Percentiles rank a stretch among this genome's conserved stretches.
phyloP scores from a whole-genome alignment of 92 coral and sea anemone species.

The Actinostola sp. region DNA sequence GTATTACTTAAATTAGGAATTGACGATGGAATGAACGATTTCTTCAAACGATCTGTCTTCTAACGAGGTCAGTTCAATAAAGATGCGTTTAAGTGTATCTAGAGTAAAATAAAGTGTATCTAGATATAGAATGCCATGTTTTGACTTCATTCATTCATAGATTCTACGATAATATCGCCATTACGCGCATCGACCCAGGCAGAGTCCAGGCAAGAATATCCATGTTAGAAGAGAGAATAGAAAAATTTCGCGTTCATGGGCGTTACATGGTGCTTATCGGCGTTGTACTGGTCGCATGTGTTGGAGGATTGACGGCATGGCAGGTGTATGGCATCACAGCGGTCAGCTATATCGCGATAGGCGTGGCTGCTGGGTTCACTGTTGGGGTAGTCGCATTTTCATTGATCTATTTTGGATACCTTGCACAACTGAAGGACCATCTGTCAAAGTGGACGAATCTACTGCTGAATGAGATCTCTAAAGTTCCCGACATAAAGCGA shows the following conservation, averaged over 20 bases:
- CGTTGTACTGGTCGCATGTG: neutral
- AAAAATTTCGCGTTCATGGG: neutral
- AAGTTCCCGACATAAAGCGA: neutral
- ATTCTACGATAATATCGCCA: neutral
- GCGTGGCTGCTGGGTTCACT: neutral
- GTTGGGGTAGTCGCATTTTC: neutral
- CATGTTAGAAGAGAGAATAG: neutral
- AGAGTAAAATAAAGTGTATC: too few relatives aligned
- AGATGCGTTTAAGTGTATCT: too few relatives aligned
- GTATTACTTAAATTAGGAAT: too few relatives aligned
- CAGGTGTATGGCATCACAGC: neutral
- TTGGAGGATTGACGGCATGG: constrained; percentile 5
- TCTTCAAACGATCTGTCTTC: too few relatives aligned
- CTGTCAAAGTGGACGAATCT: too few relatives aligned
- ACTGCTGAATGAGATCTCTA: too few relatives aligned
- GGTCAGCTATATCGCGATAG: neutral
- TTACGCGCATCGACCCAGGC: neutral
- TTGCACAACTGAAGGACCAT: neutral
- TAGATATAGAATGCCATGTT: neutral
- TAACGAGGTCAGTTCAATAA: too few relatives aligned
- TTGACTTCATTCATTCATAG: neutral
- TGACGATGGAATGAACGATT: too few relatives aligned
- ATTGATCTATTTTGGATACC: neutral
- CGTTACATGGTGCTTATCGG: neutral
- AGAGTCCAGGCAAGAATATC: constrained; percentile 2